These are phyloP conservation scores for Boleophthalmus pectinirostris DNA, from an alignment of 2,113 vertebrate genomes.

Conservation along the genomic window DNA sequence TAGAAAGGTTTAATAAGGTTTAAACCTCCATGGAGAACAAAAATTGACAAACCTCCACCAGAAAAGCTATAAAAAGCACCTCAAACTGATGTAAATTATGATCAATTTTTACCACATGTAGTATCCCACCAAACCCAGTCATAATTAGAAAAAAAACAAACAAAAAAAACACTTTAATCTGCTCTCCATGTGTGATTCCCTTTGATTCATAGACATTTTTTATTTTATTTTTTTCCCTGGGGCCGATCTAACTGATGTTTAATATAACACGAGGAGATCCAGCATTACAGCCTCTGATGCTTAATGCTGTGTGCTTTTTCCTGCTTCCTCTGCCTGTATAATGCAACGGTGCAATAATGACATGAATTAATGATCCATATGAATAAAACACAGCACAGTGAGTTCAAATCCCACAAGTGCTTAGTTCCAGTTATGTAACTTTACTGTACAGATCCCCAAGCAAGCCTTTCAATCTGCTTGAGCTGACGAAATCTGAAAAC, in stretches of 20 bases:
- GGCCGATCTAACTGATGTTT: conserved; percentile 11
- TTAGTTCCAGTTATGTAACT: conserved; percentile 44
- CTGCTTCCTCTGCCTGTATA: conserved; percentile 28
- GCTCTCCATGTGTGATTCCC: background rate
- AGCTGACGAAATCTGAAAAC: background rate
- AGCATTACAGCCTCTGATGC: conserved; percentile 16
- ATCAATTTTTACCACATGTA: too few relatives aligned
- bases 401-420: conserved; percentile 1
- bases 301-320: conserved; percentile 32
- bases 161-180: too few relatives aligned
- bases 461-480: conserved; percentile 13
- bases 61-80: too few relatives aligned
- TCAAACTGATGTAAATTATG: too few relatives aligned
- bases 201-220: background rate
- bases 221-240: background rate
- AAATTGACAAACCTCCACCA: too few relatives aligned
- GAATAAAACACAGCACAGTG: conserved; percentile 6
- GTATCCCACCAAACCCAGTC: too few relatives aligned
- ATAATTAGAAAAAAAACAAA: too few relatives aligned
- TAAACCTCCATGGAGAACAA: too few relatives aligned
- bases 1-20: too few relatives aligned
- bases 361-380: conserved; percentile 46
- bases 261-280: conserved; percentile 26
- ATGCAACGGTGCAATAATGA: conserved; percentile 25
- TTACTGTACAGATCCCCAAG: conserved; percentile 19